Percentiles rank a stretch among this genome's conserved stretches.
Evolutionary conservation across 2,797 vertebrate species (phyloP).

Genomic region (Karalla daura): DNA sequence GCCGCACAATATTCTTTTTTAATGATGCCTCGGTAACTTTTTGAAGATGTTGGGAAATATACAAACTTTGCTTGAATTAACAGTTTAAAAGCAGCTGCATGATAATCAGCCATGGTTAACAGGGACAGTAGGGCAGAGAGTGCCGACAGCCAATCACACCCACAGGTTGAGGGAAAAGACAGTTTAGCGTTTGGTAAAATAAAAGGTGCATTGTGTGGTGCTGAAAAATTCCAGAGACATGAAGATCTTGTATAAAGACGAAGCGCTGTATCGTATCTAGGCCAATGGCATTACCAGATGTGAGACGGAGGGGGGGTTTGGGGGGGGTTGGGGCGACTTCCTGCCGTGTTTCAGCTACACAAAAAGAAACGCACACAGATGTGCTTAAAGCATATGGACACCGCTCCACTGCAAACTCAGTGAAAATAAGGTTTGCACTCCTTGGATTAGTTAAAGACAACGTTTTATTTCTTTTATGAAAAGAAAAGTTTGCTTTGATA

Average conservation of each 20-base stretch:
- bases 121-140: constrained; percentile 20
- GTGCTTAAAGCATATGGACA: constrained; percentile 4
- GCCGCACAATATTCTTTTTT: background rate
- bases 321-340: too few species aligned
- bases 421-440: constrained; percentile 32
- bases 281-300: constrained; percentile 81
- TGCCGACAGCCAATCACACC: constrained; percentile 5
- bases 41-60: background rate
- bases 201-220: constrained; percentile 51
- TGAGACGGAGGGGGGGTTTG: constrained; percentile 61
- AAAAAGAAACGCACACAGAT: constrained; percentile 13
- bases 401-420: background rate
- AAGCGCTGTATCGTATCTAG: constrained; percentile 72
- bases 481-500: constrained; percentile 53
- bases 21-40: background rate
- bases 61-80: background rate
- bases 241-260: constrained; percentile 29
- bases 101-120: background rate
- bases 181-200: constrained; percentile 42
- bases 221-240: constrained; percentile 25
- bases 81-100: constrained; percentile 29
- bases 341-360: constrained; percentile 50
- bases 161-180: constrained; percentile 34
- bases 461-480: constrained; percentile 74
- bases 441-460: constrained; percentile 39